Evolutionary conservation across 2,888 invertebrate genomes (phyloP).

Genomic region (Busseola fusca): DNA sequence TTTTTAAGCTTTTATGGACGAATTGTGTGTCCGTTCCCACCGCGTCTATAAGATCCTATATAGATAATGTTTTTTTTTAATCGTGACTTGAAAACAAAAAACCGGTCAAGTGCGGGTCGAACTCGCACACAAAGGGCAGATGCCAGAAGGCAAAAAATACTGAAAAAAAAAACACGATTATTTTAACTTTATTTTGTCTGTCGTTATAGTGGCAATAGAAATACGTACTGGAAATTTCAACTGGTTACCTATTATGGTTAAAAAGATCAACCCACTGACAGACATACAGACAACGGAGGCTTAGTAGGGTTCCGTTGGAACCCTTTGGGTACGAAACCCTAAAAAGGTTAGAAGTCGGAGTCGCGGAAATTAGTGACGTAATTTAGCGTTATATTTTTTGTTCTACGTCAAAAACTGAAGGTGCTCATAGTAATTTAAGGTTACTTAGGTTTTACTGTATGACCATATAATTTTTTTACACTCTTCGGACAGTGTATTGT

Average conservation of each 20-base stretch:
- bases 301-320: neutral
- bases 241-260: neutral
- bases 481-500: slow-evolving; percentile 13
- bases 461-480: slow-evolving; percentile 32
- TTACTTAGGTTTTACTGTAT: slow-evolving; percentile 23
- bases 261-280: neutral
- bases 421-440: slow-evolving; percentile 1
- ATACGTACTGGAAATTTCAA: neutral
- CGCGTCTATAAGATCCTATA: slow-evolving; percentile 6
- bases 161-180: neutral
- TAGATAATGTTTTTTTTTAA: slow-evolving; percentile 7
- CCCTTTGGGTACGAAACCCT: neutral
- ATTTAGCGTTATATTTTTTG: slow-evolving; percentile 38
- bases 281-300: neutral
- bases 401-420: slow-evolving; percentile 37
- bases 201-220: neutral
- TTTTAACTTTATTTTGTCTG: no score
- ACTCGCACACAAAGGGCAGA: neutral
- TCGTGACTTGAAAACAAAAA: slow-evolving; percentile 11
- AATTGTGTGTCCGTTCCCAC: slow-evolving; percentile 19
- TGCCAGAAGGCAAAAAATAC: neutral
- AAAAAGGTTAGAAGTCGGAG: slow-evolving; percentile 19
- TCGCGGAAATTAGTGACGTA: slow-evolving; percentile 34
- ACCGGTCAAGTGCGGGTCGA: neutral
- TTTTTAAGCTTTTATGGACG: slow-evolving; percentile 32